These are phyloP conservation scores for Myrmophylax atrothorax DNA, from an alignment of 2,113 vertebrate species.

Conservation along the genomic window DNA sequence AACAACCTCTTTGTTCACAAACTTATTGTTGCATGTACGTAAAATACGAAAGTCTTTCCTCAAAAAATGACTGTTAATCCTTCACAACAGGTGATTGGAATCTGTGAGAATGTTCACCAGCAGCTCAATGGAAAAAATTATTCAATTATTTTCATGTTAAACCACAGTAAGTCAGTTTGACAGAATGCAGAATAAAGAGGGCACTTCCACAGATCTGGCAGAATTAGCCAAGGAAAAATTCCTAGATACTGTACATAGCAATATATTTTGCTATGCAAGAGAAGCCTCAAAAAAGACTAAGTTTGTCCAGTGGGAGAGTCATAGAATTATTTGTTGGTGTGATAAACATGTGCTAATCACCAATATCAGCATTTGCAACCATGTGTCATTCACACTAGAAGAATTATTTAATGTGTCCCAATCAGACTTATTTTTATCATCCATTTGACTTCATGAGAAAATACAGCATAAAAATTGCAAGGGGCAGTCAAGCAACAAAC, in stretches of 20 bases:
- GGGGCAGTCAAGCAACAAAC: background rate
- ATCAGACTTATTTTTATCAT: background rate
- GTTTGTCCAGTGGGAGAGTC: background rate
- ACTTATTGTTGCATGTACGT: background rate
- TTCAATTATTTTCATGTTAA: background rate
- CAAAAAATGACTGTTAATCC: background rate
- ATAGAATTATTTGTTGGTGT: background rate
- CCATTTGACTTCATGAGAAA: background rate
- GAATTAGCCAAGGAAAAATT: background rate
- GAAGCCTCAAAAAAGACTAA: background rate
- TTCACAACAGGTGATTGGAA: background rate
- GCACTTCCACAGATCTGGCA: background rate
- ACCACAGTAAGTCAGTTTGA: background rate
- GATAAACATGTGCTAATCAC: background rate
- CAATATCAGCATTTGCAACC: background rate
- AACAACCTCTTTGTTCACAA: background rate
- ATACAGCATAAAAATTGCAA: background rate
- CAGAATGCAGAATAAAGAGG: background rate
- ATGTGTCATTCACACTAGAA: rapidly evolving
- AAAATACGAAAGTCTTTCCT: background rate
- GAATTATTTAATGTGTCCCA: background rate
- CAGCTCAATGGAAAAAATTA: background rate
- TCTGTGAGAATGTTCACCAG: background rate
- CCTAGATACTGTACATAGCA: background rate
- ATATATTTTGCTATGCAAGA: background rate